These are phyloP conservation scores for Pteropus alecto DNA, from an alignment of 2,113 vertebrate genomes.

Conservation along the genomic window DNA sequence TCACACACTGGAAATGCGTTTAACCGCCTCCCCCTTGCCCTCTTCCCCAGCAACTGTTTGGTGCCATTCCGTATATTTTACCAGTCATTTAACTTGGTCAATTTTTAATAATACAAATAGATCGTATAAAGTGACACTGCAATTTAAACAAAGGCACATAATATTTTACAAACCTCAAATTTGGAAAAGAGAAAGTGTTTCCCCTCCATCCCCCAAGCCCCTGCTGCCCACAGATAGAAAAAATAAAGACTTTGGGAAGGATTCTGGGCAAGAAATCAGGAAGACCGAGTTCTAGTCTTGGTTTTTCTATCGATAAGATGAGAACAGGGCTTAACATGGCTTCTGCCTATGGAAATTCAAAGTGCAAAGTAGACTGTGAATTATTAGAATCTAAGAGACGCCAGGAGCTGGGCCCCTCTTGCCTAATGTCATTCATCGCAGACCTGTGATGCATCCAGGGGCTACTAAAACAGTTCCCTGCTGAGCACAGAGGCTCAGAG, in stretches of 20 bases:
- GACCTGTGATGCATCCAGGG: not conserved
- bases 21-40: not conserved
- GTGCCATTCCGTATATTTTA: constrained; percentile 39
- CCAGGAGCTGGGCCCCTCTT: not conserved
- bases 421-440: not conserved
- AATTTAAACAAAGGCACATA: constrained; percentile 49
- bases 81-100: constrained; percentile 53
- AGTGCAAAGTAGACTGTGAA: not conserved
- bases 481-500: not conserved
- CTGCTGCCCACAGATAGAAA: not conserved
- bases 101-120: constrained; percentile 62
- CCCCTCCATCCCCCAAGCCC: not conserved
- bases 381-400: not conserved
- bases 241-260: constrained; percentile 23
- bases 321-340: not conserved
- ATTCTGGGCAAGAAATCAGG: not conserved
- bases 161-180: constrained; percentile 57
- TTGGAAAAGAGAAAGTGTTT: constrained; percentile 16
- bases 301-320: not conserved
- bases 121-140: constrained; percentile 39
- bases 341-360: not conserved
- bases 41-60: not conserved
- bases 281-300: not conserved
- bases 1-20: constrained; percentile 36
- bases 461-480: not conserved